Percentiles rank a stretch among this genome's conserved stretches.
Conservation (phyloP, 2,113 vertebrate genomes). For the Grantiella picta region DNA sequence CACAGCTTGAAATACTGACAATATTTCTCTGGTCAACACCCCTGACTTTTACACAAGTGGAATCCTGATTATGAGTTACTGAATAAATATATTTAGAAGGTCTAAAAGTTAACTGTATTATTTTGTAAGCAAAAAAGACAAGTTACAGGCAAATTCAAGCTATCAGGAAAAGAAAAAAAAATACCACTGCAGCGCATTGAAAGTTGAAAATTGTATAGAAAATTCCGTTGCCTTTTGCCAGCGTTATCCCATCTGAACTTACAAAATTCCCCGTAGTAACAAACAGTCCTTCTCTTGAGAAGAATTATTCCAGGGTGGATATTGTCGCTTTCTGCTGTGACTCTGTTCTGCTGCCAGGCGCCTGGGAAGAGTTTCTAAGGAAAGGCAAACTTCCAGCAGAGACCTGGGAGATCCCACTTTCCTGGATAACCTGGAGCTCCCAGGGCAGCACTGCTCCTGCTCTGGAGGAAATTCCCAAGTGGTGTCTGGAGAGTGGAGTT, state of each 20-base stretch:
- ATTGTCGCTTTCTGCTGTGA: neutral
- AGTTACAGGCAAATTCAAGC: slow-evolving; percentile 67
- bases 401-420: neutral
- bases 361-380: neutral
- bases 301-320: slow-evolving; percentile 36
- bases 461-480: neutral
- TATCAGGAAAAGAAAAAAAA: slow-evolving; percentile 9
- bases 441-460: neutral
- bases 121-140: slow-evolving; percentile 67
- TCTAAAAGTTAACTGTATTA: slow-evolving; percentile 62
- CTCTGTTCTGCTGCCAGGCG: neutral
- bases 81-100: slow-evolving; percentile 70
- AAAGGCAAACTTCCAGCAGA: neutral
- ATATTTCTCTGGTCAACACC: slow-evolving; percentile 69
- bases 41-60: slow-evolving; percentile 73
- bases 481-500: neutral
- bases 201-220: slow-evolving; percentile 65
- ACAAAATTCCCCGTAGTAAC: slow-evolving; percentile 66
- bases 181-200: slow-evolving; percentile 49
- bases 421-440: neutral
- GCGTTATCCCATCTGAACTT: slow-evolving; percentile 38
- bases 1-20: slow-evolving; percentile 79
- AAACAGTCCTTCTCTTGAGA: slow-evolving; percentile 64
- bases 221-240: slow-evolving; percentile 55
- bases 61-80: slow-evolving; percentile 70